Conservation (phyloP, 2,888 invertebrate genomes). For the Heliconius ethilla region DNA sequence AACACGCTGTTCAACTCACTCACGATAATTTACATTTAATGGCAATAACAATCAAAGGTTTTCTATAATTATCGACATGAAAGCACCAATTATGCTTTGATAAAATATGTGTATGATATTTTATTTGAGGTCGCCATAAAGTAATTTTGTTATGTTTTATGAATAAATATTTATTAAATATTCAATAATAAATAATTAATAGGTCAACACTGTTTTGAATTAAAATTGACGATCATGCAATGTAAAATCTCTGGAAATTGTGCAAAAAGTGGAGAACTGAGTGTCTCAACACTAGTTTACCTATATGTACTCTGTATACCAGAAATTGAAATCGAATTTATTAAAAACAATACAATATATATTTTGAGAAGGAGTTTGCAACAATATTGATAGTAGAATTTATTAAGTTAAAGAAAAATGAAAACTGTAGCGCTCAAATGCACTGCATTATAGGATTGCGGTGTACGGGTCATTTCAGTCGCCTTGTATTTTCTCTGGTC, state of each 20-base stretch:
- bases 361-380: slow-evolving; percentile 13
- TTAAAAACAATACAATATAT: not conserved
- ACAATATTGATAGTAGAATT: slow-evolving; percentile 23
- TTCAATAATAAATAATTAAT: not conserved
- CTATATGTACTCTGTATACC: not conserved
- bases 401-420: slow-evolving; percentile 38
- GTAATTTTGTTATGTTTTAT: slow-evolving; percentile 15
- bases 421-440: slow-evolving; percentile 37
- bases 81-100: slow-evolving; percentile 21
- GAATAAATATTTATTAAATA: slow-evolving; percentile 10
- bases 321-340: not conserved
- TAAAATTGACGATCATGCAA: not conserved
- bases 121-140: slow-evolving; percentile 9
- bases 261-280: not conserved
- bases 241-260: not conserved
- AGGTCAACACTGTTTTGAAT: not conserved
- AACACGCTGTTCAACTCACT: not conserved
- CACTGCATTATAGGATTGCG: slow-evolving; percentile 32
- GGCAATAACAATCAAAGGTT: slow-evolving; percentile 13
- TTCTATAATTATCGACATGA: slow-evolving; percentile 20
- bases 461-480: slow-evolving; percentile 55
- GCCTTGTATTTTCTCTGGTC: slow-evolving; percentile 47
- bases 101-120: slow-evolving; percentile 22
- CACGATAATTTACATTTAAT: not conserved
- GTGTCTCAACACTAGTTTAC: not conserved